phyloP scores from a whole-genome alignment of 2,888 invertebrate species.

The Eilema sororculum region DNA sequence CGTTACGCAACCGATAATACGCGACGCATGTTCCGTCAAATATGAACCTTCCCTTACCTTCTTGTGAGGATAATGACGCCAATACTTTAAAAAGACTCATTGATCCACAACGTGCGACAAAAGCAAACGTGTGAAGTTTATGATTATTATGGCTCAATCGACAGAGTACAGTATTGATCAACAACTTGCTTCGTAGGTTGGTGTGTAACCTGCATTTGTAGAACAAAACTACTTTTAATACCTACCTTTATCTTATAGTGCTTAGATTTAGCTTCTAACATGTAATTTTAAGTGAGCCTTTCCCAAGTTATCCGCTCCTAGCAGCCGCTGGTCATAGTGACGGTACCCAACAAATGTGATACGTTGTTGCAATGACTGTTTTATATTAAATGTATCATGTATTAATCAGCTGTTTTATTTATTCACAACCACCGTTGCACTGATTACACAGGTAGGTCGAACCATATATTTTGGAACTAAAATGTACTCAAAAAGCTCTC shows the following conservation, averaged over 20 bases:
- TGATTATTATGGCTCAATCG: no score
- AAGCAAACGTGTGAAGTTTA: background rate
- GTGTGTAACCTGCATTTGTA: background rate
- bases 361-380: slow-evolving; percentile 74
- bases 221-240: no score
- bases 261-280: background rate
- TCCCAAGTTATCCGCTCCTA: slow-evolving; percentile 4
- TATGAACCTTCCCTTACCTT: no score
- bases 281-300: background rate
- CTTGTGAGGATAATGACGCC: no score
- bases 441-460: no score
- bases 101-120: background rate
- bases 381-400: slow-evolving; percentile 72
- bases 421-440: background rate
- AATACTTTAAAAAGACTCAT: no score
- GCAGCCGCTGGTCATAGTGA: slow-evolving; percentile 37
- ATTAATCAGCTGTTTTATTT: slow-evolving; percentile 55
- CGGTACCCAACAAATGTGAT: slow-evolving; percentile 63
- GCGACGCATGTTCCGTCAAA: no score
- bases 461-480: no score
- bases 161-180: no score
- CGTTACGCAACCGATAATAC: no score
- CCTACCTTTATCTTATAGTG: no score
- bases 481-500: no score
- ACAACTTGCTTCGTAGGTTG: background rate